Evolutionary conservation across 2,113 vertebrate species (phyloP), one percentile per base, ranked within the genome.

Genomic region (Brachionichthys hirsutus): DNA sequence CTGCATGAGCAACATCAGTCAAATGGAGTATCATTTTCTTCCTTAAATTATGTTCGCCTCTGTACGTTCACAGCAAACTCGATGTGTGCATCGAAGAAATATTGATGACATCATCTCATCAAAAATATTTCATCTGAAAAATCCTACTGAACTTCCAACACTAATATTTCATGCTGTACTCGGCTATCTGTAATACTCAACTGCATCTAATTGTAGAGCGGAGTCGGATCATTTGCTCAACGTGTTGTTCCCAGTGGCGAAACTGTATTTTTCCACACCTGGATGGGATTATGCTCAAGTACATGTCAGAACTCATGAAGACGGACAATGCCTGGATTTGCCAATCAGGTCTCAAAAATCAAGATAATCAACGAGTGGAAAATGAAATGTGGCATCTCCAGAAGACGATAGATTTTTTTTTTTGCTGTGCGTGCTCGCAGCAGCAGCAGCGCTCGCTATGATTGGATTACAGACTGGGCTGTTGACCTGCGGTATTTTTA

Each of bases 381-480:
- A 85, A 86, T 84, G 11, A 17, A 41, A 76, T 70, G 6, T 62
- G 78, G 68, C 79, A 74, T 43, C 22, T 70, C n/a, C n/a, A 67
- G 63, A 59, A 69, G 55, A 44, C 44, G 38, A 14, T n/a, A 12
- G 7, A 30, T 12, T 48, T 51, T 67, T 54, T 12, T 48, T 51
- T 67, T 54, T 77, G 61, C 14, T 47, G 40, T 35, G 75, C 61
- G 38, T 68, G 54, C 19, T 60, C 30, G 49, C n/a, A n/a, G n/a
- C n/a, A n/a, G n/a, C n/a, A n/a, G n/a, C n/a, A n/a, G n/a, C n/a
- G n/a, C n/a, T n/a, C n/a, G 47, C 20, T 53, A 56, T 35, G 12
- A 75, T 85, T 77, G 83, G 62, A 85, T 83, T 80, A 70, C 52
- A 70, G 64, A 77, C 70, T 64, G 35, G 36, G 62, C 61, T 75